Evolutionary conservation across 2,797 vertebrate genomes (phyloP), one percentile per base, ranked within the genome.

Genomic region (Triplophysa yarkandensis): DNA sequence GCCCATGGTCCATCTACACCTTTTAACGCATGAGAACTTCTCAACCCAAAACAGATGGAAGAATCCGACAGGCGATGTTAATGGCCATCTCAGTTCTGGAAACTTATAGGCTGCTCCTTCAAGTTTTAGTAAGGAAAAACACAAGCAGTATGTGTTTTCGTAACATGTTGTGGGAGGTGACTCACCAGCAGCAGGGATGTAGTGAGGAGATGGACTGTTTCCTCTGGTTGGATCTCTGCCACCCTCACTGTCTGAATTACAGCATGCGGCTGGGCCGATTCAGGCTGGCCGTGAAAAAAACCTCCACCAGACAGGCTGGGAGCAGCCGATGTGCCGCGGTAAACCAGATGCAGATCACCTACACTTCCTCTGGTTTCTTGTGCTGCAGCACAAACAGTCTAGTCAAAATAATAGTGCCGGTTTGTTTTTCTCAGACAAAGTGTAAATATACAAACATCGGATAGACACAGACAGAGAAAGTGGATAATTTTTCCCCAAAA

Each of bases 341-440:
- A 89, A 88, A 92, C 89, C 90, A 88, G 85, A 77, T 83, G 86
- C 79, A 58, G 90, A 90, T 92, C 91, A 92, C 89, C 89, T 92
- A 91, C 89, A 92, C 92, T 91, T 92, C 92, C 92, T 89, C 81
- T 90, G 87, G 89, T 86, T 87, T 87, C 85, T 85, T 78, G 81
- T 72, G 64, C 81, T 63, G 79, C 82, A 88, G 85, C 87, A 88
- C 90, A 89, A 90, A 90, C 88, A 88, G 90, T 92, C 90, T 91
- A 92, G 92, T 92, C 91, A 92, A 92, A 92, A 92, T 92, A 92
- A 91, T 90, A 86, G 80, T 88, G 88, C 90, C 88, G 89, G 89
- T 89, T 92, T 89, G 86, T 30, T 27, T 11, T 58, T 82, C 52
- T 36, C 75, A 82, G 71, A 77, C 71, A n/a, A 55, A 30, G 41